Base-by-base conservation (phyloP, 2,113 vertebrate genomes). In the Monarcha castaneiventris region DNA sequence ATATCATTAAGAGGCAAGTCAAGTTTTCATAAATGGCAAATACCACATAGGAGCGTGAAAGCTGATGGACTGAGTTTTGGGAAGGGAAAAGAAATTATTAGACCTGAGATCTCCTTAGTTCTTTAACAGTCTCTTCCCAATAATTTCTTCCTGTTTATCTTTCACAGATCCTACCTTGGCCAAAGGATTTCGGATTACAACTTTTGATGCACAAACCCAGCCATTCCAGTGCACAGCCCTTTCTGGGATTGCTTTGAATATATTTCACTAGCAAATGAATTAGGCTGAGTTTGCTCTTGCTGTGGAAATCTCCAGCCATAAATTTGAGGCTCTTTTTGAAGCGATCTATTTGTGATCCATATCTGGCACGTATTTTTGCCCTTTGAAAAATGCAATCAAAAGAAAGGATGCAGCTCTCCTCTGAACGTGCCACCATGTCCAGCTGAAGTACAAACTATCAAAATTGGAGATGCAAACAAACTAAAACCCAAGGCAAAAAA, bases 341-440 rank as follows among this genome's bases (percentile, higher is more conserved):
- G 55, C 0, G 0, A 59, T 17, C 2, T 25, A 22, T 78, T 82
- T 51, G 51, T 2, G 13, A 52, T 72, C 29, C 2, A 1, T 56
- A 56, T 33, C 33, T 5, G 18, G 8, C 35, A n/a, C 11, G 0
- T 35, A 55, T 27, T 84, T 84, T 58, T 58, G 25, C 29, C 32
- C 22, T 75, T 85, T 84, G 74, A 68, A 52, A 87, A 68, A 7
- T 1, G 2, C n/a, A 62, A n/a, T 32, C 46, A 44, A 75, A 87
- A 72, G 62, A 72, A 72, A 77, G 27, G 41, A 30, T 59, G 49
- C 13, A 52, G 3, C 52, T 72, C 52, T 69, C 41, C 35, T 85
- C 33, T 35, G 72, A 87, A 16, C 1, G 25, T n/a, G 23, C 54
- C 46, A 37, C 3, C 8, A 13, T 29, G 33, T 33, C 37, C 27